A percentile compares a stretch with the other conserved stretches of the same genome.
phyloP scores from a whole-genome alignment of 2,888 invertebrate species.

The Macrosiphum euphorbiae region DNA sequence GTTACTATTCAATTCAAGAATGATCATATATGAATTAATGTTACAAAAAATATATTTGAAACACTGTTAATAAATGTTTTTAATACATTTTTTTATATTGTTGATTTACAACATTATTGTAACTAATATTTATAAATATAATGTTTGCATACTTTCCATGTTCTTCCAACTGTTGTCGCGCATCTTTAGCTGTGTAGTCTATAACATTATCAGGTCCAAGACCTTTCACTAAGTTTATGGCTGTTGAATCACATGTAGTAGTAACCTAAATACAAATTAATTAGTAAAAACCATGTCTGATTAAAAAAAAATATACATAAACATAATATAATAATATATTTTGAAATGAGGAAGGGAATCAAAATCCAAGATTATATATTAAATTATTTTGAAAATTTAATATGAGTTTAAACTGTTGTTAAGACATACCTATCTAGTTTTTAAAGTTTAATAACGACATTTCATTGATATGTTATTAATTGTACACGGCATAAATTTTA shows the following conservation, averaged over 20 bases:
- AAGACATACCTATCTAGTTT: not conserved
- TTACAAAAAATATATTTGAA: not conserved
- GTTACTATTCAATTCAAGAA: not conserved
- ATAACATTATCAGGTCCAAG: slow-evolving; percentile 81
- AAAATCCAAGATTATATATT: not conserved
- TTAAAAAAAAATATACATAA: not conserved
- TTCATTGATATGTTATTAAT: no score
- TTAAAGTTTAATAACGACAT: no score
- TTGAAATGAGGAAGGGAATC: not conserved
- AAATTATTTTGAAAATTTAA: not conserved
- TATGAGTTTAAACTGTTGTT: not conserved
- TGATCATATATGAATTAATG: not conserved
- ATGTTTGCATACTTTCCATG: slow-evolving; percentile 60
- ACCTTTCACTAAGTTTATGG: slow-evolving; percentile 75
- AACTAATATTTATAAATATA: not conserved
- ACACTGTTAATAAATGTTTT: not conserved
- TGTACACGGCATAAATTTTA: no score
- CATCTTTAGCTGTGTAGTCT: slow-evolving; percentile 77
- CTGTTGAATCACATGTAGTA: slow-evolving; percentile 82
- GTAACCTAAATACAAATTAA: slow-evolving; percentile 72
- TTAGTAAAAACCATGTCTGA: not conserved
- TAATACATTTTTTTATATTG: not conserved
- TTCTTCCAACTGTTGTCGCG: slow-evolving; percentile 56
- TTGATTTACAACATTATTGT: not conserved
- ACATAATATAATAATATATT: no score